These are phyloP conservation scores for Rhorus exstirpatorius DNA, from an alignment of 2,888 invertebrate species.

Conservation along the genomic window DNA sequence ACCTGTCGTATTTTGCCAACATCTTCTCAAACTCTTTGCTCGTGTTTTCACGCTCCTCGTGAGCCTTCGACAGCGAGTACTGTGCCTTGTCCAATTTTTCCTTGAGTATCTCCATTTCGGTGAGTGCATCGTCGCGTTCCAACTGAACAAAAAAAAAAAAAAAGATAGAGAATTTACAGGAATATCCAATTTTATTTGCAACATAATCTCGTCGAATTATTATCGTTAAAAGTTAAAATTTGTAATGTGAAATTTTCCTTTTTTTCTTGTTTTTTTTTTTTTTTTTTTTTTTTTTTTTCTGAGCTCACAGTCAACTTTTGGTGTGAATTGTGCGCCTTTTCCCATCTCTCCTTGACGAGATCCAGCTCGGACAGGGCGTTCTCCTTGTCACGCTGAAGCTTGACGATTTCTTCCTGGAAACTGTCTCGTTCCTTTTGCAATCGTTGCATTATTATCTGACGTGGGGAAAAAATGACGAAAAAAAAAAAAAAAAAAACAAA, in stretches of 20 bases:
- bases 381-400: slow-evolving; percentile 94
- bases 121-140: slow-evolving; percentile 94
- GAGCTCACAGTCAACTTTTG: slow-evolving; percentile 92
- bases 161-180: slow-evolving; percentile 15
- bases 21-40: slow-evolving; percentile 97
- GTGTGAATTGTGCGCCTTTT: slow-evolving; percentile 94
- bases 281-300: no score
- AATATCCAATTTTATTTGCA: neutral
- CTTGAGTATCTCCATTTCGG: slow-evolving; percentile 94
- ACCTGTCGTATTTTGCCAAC: slow-evolving; percentile 96
- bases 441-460: slow-evolving; percentile 90
- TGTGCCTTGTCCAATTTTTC: slow-evolving; percentile 96
- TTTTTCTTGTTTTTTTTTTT: no score
- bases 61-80: slow-evolving; percentile 92
- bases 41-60: slow-evolving; percentile 95
- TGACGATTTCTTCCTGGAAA: slow-evolving; percentile 92
- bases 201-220: neutral
- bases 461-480: slow-evolving; percentile 21
- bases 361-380: slow-evolving; percentile 95
- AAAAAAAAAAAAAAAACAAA: slow-evolving; percentile 1
- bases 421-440: slow-evolving; percentile 96
- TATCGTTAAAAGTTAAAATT: neutral
- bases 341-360: slow-evolving; percentile 94
- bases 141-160: slow-evolving; percentile 86
- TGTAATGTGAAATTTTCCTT: no score